Conservation (phyloP, 2,797 vertebrate genomes). For the Pachyuromys duprasi region DNA sequence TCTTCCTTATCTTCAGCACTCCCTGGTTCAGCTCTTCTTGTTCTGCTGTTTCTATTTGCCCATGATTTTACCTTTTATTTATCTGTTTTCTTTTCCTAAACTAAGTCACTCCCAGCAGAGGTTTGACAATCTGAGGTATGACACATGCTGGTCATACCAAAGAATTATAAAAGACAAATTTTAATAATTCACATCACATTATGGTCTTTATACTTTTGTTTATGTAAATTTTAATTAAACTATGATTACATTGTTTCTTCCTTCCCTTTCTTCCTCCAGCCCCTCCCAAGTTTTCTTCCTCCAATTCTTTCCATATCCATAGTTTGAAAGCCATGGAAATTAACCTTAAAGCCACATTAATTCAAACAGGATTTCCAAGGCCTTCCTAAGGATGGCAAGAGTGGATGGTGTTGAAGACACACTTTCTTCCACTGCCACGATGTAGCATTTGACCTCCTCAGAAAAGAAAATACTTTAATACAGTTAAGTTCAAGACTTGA, state of each 20-base stretch:
- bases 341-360: background rate
- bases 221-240: background rate
- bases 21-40: background rate
- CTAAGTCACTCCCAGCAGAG: background rate
- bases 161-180: background rate
- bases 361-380: constrained; percentile 38
- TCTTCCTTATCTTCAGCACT: background rate
- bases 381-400: background rate
- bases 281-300: background rate
- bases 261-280: background rate
- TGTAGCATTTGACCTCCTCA: background rate
- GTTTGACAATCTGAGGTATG: background rate
- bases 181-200: constrained; percentile 48
- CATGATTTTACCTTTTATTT: background rate
- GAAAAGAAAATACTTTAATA: background rate
- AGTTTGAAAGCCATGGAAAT: constrained; percentile 22
- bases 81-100: background rate
- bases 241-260: background rate
- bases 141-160: background rate
- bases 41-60: background rate
- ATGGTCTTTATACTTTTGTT: constrained; percentile 24
- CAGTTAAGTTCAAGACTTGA: background rate
- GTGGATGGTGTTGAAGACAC: background rate
- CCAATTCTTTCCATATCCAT: background rate
- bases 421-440: background rate